Conservation (phyloP, 1,140 invertebrate species). For the Drosophila equinoxialis region DNA sequence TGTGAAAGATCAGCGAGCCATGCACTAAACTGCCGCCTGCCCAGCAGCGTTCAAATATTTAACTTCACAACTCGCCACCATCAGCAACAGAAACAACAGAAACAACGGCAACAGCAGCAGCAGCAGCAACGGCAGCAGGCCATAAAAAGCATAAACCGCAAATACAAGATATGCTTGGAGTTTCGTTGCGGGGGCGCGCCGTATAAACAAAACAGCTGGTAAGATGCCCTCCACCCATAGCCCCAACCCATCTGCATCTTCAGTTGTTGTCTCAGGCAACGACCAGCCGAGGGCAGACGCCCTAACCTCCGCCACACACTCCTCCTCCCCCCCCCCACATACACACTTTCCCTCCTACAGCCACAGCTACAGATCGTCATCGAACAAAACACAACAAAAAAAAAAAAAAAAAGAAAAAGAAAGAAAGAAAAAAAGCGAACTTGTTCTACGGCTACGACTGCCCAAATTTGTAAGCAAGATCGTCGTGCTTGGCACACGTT, state of each 20-base stretch:
- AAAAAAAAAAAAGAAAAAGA: no score
- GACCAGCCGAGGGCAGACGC: constrained; percentile 37
- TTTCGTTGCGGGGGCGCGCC: constrained; percentile 35
- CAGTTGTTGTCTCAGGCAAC: constrained; percentile 31
- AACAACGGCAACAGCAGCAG: constrained; percentile 37
- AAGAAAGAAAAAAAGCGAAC: constrained; percentile 52
- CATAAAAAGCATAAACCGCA: constrained; percentile 72
- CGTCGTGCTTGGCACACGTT: constrained; percentile 43
- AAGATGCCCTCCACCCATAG: constrained; percentile 31
- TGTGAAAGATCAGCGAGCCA: constrained; percentile 34
- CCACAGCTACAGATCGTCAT: constrained; percentile 12
- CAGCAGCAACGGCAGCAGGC: constrained; percentile 32
- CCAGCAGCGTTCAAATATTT: constrained; percentile 70
- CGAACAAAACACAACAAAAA: constrained; percentile 46
- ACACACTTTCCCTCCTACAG: constrained; percentile 5
- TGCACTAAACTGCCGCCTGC: constrained; percentile 38
- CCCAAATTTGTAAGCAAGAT: constrained; percentile 45
- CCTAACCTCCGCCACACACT: constrained; percentile 20
- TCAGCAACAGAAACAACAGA: constrained; percentile 39
- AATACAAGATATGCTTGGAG: constrained; percentile 9
- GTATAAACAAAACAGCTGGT: constrained; percentile 60
- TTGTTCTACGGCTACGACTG: constrained; percentile 49
- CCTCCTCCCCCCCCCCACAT: neutral
- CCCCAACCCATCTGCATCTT: neutral
- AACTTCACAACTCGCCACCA: constrained; percentile 72